Conservation (phyloP, 2,113 vertebrate species). For the Onychostruthus taczanowskii region DNA sequence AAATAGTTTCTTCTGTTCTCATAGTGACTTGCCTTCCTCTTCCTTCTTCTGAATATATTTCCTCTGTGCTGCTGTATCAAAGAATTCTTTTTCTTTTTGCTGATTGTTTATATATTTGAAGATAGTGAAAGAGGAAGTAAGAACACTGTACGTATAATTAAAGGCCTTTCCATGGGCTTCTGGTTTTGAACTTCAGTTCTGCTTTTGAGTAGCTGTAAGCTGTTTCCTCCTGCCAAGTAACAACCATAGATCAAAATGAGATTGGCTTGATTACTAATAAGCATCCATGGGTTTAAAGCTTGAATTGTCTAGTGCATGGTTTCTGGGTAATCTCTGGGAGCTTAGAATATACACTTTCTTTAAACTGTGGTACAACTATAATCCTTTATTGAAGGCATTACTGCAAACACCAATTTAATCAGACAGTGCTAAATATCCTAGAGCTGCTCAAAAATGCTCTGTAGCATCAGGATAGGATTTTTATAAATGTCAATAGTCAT, state of each 20-base stretch:
- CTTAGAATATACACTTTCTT: not conserved
- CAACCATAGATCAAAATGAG: slow-evolving; percentile 17
- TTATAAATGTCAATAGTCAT: not conserved
- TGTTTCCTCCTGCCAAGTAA: slow-evolving; percentile 15
- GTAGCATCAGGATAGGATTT: not conserved
- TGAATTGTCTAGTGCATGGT: not conserved
- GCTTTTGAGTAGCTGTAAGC: not conserved
- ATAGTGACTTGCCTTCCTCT: slow-evolving; percentile 30
- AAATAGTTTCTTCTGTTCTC: slow-evolving; percentile 38
- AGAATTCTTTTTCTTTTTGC: slow-evolving; percentile 35
- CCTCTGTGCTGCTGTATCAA: slow-evolving; percentile 54
- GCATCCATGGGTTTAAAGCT: not conserved
- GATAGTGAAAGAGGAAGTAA: slow-evolving; percentile 43
- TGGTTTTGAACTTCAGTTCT: slow-evolving; percentile 27
- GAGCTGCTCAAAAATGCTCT: not conserved
- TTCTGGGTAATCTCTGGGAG: not conserved
- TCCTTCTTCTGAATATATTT: slow-evolving; percentile 55
- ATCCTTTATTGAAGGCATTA: not conserved
- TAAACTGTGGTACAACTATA: not conserved
- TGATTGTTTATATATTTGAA: slow-evolving; percentile 62
- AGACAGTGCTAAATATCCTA: not conserved
- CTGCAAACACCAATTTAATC: not conserved
- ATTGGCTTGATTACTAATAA: slow-evolving; percentile 1
- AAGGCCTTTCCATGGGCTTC: not conserved
- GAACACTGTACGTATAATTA: not conserved